Evolutionary conservation across 1,140 invertebrate genomes (phyloP).

Genomic region (Sycophila sp.): DNA sequence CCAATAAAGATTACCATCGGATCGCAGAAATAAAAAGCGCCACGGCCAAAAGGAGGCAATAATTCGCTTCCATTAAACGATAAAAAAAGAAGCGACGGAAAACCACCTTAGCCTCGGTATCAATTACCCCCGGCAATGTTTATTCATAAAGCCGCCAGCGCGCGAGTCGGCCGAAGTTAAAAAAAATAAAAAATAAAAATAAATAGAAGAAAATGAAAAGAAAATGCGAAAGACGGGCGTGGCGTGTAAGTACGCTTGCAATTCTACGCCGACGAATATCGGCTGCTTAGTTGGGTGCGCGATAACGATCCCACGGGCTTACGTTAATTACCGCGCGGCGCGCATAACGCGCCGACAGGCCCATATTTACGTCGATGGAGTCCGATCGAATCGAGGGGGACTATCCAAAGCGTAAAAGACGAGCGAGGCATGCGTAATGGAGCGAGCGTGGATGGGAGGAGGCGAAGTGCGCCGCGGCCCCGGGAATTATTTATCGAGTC

Average conservation of each 20-base stretch:
- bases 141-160: neutral
- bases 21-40: too few species aligned
- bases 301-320: slow-evolving; percentile 23
- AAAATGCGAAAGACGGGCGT: neutral
- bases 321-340: slow-evolving; percentile 22
- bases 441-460: neutral
- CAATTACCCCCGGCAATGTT: neutral
- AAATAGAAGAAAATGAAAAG: too few species aligned
- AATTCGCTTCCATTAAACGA: too few species aligned
- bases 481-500: slow-evolving; percentile 23
- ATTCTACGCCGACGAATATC: too few species aligned
- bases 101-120: neutral
- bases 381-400: slow-evolving; percentile 10
- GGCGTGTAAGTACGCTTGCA: too few species aligned
- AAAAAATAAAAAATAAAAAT: too few species aligned
- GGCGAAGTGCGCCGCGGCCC: neutral
- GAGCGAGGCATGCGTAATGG: slow-evolving; percentile 16
- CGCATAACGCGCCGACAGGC: neutral
- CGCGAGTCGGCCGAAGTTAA: neutral
- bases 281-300: too few species aligned
- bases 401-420: neutral
- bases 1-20: too few species aligned
- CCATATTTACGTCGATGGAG: slow-evolving; percentile 26
- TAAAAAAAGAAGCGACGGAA: neutral
- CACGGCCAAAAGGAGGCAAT: too few species aligned